Base-by-base conservation (phyloP, 1,140 invertebrate species). In the Glossosoma conforme region DNA sequence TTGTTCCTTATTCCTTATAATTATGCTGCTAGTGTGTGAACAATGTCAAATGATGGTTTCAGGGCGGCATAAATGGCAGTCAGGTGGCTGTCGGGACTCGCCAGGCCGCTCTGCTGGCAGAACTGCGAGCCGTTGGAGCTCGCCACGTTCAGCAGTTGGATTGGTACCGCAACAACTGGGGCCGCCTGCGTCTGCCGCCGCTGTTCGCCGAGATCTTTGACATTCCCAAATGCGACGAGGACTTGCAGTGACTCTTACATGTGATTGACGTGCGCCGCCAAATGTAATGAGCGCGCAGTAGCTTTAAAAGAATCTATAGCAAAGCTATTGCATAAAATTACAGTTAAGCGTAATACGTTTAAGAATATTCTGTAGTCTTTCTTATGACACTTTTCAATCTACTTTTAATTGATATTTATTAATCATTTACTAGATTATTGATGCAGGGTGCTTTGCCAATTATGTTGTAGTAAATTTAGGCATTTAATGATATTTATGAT, bases 141-240 rank as follows among this genome's bases (percentile, higher is more conserved):
- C 85, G 87, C 58, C 93, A 97, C 69, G 80, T 84, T 53, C 83
- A 87, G 60, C 85, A 93, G 58, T 77, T 97, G 54, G 82, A 89
- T 61, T 97, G 93, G 91, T 94, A 92, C 67, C 80, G 92, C 52
- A 73, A 81, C 49, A 87, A 94, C 70, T 96, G 92, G 92, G 80
- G 80, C 46, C 84, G 86, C 60, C 77, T 95, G 24, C 80, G 83
- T 52, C 77, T 96, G 60, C 93, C 93, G 22, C 91, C 93, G 1
- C 80, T 98, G 25, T 97, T 95, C 69, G 91, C 93, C 18, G 94
- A 98, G 74, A 96, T 97, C 61, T 97, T 96, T 70, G 94, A 98
- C 79, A 96, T 98, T 76, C 92, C 93, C 37, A 94, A 91, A 72
- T 84, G 82, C 63, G 87, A 89, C 37, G 55, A 57, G 32, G 55